Conservation (phyloP, 2,113 vertebrate species). For the Labeo rohita region DNA sequence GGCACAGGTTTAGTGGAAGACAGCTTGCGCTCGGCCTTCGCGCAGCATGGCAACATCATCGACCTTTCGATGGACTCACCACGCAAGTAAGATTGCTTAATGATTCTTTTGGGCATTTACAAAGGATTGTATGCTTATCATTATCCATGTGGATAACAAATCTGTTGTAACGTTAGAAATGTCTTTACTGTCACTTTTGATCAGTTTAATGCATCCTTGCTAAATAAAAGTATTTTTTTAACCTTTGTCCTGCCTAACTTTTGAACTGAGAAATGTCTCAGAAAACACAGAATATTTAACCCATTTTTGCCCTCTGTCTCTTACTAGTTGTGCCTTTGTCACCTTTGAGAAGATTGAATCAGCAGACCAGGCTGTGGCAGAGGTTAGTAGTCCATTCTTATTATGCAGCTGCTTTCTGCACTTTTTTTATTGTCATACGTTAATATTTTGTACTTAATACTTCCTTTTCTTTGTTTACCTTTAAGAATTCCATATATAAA, state of each 20-base stretch:
- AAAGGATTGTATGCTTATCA: not conserved
- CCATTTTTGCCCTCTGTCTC: not conserved
- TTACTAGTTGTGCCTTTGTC: constrained; percentile 87
- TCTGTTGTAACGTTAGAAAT: too few species aligned
- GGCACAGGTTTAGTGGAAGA: constrained; percentile 84
- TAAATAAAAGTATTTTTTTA: too few species aligned
- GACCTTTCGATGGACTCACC: constrained; percentile 89
- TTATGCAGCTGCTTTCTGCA: too few species aligned
- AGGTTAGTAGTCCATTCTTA: constrained; percentile 73
- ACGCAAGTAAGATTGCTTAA: constrained; percentile 77
- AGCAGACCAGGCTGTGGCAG: constrained; percentile 87
- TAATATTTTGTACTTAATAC: too few species aligned
- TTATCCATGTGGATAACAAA: too few species aligned
- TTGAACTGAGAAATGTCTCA: not conserved
- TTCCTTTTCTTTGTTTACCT: too few species aligned
- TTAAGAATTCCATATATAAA: too few species aligned
- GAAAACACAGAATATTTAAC: not conserved
- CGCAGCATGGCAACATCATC: constrained; percentile 88
- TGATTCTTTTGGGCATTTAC: not conserved
- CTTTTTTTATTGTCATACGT: too few species aligned
- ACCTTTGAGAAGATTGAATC: constrained; percentile 94
- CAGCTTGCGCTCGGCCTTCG: constrained; percentile 82
- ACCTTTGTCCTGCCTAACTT: not conserved
- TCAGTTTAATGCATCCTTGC: too few species aligned
- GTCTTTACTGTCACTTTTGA: too few species aligned